Evolutionary conservation across 2,888 invertebrate genomes (phyloP).

Genomic region (Tanytarsus gracilentus): DNA sequence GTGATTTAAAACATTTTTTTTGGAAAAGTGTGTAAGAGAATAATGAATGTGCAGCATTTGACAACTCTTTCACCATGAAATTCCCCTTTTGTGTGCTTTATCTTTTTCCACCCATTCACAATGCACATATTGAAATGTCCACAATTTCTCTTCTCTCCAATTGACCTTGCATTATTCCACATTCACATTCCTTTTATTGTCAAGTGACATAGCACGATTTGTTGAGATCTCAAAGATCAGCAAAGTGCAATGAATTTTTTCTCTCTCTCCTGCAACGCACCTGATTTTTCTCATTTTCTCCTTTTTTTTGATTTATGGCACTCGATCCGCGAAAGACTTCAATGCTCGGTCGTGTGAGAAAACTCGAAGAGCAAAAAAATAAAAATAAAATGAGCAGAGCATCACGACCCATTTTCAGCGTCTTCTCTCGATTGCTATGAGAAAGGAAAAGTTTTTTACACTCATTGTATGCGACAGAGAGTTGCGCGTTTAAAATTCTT

Average conservation of each 20-base stretch:
- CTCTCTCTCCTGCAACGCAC: conserved; percentile 1
- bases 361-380: conserved; percentile 1
- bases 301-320: conserved; percentile 3
- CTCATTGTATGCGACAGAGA: not conserved
- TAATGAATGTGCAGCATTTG: not conserved
- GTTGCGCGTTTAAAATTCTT: not conserved
- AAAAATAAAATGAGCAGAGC: no score
- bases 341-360: conserved; percentile 15
- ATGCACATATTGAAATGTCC: not conserved
- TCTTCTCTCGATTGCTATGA: not conserved
- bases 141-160: not conserved
- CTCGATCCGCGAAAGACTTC: conserved; percentile 5
- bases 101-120: not conserved
- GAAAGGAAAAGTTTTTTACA: conserved; percentile 25
- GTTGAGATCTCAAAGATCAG: conserved; percentile 16
- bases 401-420: conserved; percentile 12
- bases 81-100: not conserved
- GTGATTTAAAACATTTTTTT: no score
- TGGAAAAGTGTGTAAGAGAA: no score
- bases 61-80: not conserved
- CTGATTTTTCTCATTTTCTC: no score
- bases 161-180: conserved; percentile 22
- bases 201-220: not conserved
- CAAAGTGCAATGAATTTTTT: no score
- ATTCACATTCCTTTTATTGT: conserved; percentile 7